Conservation (phyloP, 2,888 invertebrate species). For the Perizoma flavofasciatum region DNA sequence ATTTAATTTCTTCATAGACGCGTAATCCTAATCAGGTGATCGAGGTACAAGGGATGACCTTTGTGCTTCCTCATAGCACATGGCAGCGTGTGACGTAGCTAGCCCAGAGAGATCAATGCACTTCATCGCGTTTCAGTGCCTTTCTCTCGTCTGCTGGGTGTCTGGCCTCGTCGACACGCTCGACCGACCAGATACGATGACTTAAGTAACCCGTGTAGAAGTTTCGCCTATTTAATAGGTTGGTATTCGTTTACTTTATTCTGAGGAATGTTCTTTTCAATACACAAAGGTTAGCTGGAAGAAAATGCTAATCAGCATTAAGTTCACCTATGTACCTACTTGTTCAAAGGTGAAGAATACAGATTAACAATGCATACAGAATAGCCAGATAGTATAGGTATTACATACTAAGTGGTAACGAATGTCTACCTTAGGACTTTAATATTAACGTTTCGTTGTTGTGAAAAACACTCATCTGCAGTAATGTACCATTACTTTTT, state of each 20-base stretch:
- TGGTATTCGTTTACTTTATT: background rate
- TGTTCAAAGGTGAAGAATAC: no score
- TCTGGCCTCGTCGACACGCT: constrained; percentile 53
- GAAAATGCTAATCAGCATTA: no score
- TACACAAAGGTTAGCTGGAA: no score
- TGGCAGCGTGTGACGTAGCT: constrained; percentile 42
- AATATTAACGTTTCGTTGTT: no score
- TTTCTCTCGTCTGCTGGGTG: constrained; percentile 73
- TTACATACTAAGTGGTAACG: no score
- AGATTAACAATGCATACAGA: no score
- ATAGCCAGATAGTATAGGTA: no score
- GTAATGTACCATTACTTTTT: constrained; percentile 5
- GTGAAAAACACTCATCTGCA: background rate
- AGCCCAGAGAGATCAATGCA: constrained; percentile 54
- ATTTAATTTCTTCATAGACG: background rate
- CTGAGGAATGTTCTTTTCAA: background rate
- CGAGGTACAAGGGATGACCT: constrained; percentile 13
- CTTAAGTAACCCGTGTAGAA: constrained; percentile 34
- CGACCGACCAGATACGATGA: constrained; percentile 24
- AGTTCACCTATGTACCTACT: no score
- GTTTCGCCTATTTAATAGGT: constrained; percentile 10
- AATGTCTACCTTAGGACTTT: no score
- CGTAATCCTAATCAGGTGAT: constrained; percentile 12
- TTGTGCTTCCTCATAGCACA: constrained; percentile 22
- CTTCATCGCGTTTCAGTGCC: constrained; percentile 51